These are phyloP conservation scores for Steatocranus sp. DNA, from an alignment of 2,797 vertebrate genomes.

Conservation along the genomic window DNA sequence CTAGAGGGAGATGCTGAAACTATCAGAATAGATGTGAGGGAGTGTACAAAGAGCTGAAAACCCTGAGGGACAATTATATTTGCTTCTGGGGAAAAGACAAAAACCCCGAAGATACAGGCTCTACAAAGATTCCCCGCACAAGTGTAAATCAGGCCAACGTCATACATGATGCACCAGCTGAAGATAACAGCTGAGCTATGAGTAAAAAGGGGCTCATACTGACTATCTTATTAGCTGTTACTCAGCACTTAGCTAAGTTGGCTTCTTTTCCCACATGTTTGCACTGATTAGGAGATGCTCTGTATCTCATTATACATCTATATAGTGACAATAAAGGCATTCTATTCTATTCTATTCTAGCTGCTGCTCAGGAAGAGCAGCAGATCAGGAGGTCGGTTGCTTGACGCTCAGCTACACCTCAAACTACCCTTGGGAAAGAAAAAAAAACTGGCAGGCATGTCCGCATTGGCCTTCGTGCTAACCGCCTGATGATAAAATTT, in stretches of 20 bases:
- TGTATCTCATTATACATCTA: neutral
- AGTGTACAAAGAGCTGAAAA: neutral
- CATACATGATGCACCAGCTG: neutral
- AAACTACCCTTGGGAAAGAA: neutral
- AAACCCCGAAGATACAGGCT: fast-evolving
- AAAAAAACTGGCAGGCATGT: neutral
- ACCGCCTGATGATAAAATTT: neutral
- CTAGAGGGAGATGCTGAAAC: neutral
- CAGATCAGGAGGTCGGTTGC: neutral
- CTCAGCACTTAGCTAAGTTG: neutral
- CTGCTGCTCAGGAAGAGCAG: neutral
- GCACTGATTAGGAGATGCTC: neutral
- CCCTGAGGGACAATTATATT: neutral
- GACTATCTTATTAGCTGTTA: neutral
- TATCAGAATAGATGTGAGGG: neutral
- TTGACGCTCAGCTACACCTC: neutral
- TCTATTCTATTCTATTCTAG: neutral
- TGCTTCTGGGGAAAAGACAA: neutral
- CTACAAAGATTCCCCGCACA: neutral
- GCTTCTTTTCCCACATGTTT: neutral
- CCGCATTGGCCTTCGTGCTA: fast-evolving
- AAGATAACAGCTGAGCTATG: neutral
- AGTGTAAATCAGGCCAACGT: neutral
- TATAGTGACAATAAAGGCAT: neutral
- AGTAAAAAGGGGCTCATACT: neutral